Evolutionary conservation across 2,888 invertebrate species (phyloP).

Genomic region (Poecilobothrus nobilitatus): DNA sequence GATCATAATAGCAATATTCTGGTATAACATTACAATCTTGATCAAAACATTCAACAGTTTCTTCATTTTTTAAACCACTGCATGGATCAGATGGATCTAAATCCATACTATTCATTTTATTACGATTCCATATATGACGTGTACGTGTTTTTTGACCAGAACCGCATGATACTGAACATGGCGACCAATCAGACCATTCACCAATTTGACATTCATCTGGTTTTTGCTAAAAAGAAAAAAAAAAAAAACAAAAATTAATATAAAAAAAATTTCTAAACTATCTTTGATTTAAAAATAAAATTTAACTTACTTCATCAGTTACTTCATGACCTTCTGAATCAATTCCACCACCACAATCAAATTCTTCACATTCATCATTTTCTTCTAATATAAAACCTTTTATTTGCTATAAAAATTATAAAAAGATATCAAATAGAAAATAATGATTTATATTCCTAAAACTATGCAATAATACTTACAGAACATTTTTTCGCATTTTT

Average conservation of each 20-base stretch:
- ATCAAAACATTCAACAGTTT: conserved; percentile 33
- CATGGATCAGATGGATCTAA: conserved; percentile 32
- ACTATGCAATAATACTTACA: conserved; percentile 30
- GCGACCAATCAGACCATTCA: conserved; percentile 73
- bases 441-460: too few species aligned
- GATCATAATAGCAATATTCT: conserved; percentile 33
- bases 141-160: conserved; percentile 60
- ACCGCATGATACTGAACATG: conserved; percentile 71
- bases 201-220: neutral
- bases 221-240: neutral
- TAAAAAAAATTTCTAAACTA: neutral
- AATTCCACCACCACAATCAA: conserved; percentile 38
- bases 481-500: conserved; percentile 58
- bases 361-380: conserved; percentile 43
- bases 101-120: conserved; percentile 25
- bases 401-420: conserved; percentile 28
- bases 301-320: neutral
- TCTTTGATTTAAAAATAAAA: neutral
- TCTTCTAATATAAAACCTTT: conserved; percentile 45
- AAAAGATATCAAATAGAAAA: too few species aligned
- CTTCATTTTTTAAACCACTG: conserved; percentile 33
- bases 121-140: conserved; percentile 34
- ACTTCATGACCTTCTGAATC: conserved; percentile 20
- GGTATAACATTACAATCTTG: conserved; percentile 29
- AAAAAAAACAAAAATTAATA: neutral